Conservation (phyloP, 2,797 vertebrate species). For the Spheniscus humboldti region DNA sequence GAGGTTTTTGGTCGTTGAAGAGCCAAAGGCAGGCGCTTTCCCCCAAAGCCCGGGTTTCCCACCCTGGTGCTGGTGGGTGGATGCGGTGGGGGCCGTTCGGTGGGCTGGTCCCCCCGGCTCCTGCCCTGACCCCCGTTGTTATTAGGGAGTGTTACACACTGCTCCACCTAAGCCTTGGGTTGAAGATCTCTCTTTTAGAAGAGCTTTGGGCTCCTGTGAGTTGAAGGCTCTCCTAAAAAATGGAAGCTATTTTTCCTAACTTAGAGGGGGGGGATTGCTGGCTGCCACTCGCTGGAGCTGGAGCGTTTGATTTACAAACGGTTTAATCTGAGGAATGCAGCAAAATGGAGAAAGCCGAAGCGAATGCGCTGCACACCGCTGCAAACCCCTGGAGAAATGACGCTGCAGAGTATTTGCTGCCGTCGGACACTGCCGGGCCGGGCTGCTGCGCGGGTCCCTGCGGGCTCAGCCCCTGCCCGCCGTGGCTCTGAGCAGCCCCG, state of each 20-base stretch:
- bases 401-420: background rate
- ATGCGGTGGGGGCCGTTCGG: fast-evolving
- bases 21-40: background rate
- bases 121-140: fast-evolving
- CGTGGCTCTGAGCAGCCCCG: background rate
- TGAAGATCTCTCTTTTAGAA: background rate
- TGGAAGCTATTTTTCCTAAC: background rate
- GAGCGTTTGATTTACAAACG: slow-evolving; percentile 40
- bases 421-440: fast-evolving
- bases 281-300: background rate
- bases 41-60: background rate
- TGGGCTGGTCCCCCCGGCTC: fast-evolving
- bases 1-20: background rate
- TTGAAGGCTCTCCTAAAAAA: background rate
- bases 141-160: fast-evolving
- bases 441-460: background rate
- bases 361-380: background rate
- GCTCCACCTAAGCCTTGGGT: background rate
- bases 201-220: background rate
- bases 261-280: background rate
- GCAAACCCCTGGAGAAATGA: background rate
- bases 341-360: background rate
- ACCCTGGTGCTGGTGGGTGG: background rate
- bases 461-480: background rate
- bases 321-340: slow-evolving; percentile 41